Evolutionary conservation across 2,113 vertebrate genomes (phyloP).

Genomic region (Chionis minor): DNA sequence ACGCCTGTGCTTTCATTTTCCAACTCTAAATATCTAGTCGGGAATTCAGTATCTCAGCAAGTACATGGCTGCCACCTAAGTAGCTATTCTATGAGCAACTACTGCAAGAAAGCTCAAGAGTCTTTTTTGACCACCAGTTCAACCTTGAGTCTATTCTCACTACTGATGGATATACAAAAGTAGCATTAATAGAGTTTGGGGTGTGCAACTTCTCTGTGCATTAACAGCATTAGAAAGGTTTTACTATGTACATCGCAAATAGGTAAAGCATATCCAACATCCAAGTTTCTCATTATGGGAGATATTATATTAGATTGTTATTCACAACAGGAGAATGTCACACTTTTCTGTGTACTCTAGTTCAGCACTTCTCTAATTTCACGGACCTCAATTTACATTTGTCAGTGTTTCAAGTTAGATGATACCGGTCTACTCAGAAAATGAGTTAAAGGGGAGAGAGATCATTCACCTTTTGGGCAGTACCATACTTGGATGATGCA

Average conservation of each 20-base stretch:
- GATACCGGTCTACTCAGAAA: conserved; percentile 58
- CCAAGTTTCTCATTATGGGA: conserved; percentile 13
- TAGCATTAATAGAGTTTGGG: conserved; percentile 16
- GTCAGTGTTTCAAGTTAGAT: conserved; percentile 53
- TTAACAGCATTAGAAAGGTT: conserved; percentile 1
- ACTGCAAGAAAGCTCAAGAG: conserved; percentile 15
- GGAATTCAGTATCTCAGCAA: conserved; percentile 2
- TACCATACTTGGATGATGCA: conserved; percentile 41
- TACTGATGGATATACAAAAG: not conserved
- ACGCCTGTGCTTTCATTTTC: conserved; percentile 31
- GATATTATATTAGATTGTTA: conserved; percentile 37
- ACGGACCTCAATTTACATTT: conserved; percentile 68
- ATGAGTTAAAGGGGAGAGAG: conserved; percentile 33
- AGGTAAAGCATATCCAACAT: conserved; percentile 17
- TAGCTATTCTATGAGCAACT: not conserved
- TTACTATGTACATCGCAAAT: conserved; percentile 28
- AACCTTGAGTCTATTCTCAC: conserved; percentile 34
- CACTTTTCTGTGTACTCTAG: conserved; percentile 37
- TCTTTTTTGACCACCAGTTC: conserved; percentile 7
- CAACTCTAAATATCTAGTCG: conserved; percentile 22
- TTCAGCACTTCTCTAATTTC: conserved; percentile 71
- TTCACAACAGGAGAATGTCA: conserved; percentile 56
- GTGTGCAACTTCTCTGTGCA: not conserved
- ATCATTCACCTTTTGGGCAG: conserved; percentile 51
- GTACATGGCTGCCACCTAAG: not conserved